These are phyloP conservation scores for Lutjanus argentimaculatus DNA, from an alignment of 2,797 vertebrate genomes.

Conservation along the genomic window DNA sequence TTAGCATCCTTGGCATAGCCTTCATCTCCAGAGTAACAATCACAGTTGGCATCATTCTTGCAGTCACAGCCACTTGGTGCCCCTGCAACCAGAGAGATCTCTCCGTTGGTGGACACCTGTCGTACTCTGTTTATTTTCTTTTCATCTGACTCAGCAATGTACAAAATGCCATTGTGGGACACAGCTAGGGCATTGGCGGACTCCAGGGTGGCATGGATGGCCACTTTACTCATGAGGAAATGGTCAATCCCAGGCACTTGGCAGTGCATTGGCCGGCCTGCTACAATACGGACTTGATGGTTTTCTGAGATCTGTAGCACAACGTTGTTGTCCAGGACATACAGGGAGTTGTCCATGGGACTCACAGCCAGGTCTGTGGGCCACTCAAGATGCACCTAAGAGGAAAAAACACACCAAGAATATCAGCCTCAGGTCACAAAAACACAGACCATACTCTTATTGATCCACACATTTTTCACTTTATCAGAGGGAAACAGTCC, in stretches of 20 bases:
- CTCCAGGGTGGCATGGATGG: constrained; percentile 95
- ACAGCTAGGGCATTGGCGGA: constrained; percentile 94
- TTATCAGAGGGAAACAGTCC: constrained; percentile 52
- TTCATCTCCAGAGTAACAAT: constrained; percentile 97
- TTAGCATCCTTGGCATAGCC: constrained; percentile 98
- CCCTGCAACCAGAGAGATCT: constrained; percentile 96
- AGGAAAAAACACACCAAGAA: constrained; percentile 43
- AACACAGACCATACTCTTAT: constrained; percentile 46
- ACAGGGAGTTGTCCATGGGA: constrained; percentile 98
- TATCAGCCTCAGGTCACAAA: constrained; percentile 49
- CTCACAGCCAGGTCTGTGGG: constrained; percentile 96
- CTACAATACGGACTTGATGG: constrained; percentile 97
- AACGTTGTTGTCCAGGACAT: constrained; percentile 97
- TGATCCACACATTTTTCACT: constrained; percentile 64
- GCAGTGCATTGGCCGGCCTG: constrained; percentile 98
- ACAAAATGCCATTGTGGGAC: constrained; percentile 94
- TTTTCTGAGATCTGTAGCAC: constrained; percentile 98
- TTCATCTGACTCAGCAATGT: constrained; percentile 97
- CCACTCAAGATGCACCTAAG: constrained; percentile 96
- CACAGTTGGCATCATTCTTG: constrained; percentile 97
- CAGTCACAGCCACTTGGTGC: constrained; percentile 97
- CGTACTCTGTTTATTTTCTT: constrained; percentile 97
- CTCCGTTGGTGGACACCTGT: constrained; percentile 95
- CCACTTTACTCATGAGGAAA: constrained; percentile 96
- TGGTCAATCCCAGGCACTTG: constrained; percentile 98